Base-by-base conservation (phyloP, 2,113 vertebrate species). In the Oreochromis tanganicae region DNA sequence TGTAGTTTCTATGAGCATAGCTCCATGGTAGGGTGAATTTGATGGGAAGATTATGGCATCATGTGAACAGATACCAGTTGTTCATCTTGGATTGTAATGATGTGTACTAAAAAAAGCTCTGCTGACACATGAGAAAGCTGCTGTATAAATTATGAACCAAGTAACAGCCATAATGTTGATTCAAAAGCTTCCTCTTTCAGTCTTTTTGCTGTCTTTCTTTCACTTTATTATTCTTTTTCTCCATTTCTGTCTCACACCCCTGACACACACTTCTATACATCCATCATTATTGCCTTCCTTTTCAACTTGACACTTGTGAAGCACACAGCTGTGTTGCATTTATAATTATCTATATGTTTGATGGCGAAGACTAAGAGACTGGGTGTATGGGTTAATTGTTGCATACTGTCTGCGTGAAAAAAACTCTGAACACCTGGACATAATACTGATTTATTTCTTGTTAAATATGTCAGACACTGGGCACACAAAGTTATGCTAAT, bases 391-490 rank as follows among this genome's bases (percentile, higher is more conserved):
- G 5, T 50, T n/a, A 5, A 43, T 71, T 43, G 7, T 24, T 21
- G n/a, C 63, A 71, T 43, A 24, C 36, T 71, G 38, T 71, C 66
- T 27, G 7, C n/a, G 9, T 43, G n/a, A 34, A 48, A 63, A 63
- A 66, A 36, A 29, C 11, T 27, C n/a, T 41, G 12, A 54, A 29
- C 41, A 79, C 5, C 27, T 84, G 43, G 27, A 81, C 10, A 79
- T 81, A 82, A 34, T 27, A 41, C n/a, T 56, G 24, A 5, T 93
- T 86, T 91, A 87, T 90, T 81, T 85, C 12, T 34, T n/a, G 32
- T 73, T 80, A 11, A 84, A 83, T 56, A 41, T 50, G 82, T 66
- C 16, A 80, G 29, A 59, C 79, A 87, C n/a, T 43, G 16, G 27
- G 83, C 36, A 63, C 7, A 38, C 3, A 78, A 50, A 21, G 19